These are phyloP conservation scores for Brachyopa scutellaris DNA, from an alignment of 2,888 invertebrate genomes.

Conservation along the genomic window DNA sequence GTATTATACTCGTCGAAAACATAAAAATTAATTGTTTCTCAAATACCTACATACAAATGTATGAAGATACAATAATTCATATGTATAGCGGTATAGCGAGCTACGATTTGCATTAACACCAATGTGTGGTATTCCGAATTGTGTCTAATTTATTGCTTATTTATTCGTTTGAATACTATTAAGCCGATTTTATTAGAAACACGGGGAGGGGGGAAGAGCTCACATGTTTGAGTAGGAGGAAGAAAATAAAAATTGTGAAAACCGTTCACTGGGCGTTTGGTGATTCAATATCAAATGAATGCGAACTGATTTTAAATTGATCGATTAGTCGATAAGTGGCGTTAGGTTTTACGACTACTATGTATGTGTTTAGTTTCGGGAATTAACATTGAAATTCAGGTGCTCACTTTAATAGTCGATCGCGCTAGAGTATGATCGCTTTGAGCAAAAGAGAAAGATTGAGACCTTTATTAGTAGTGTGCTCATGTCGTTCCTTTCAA, in stretches of 20 bases:
- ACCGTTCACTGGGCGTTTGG: conserved; percentile 18
- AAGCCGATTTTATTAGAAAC: conserved; percentile 32
- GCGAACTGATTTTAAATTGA: conserved; percentile 61
- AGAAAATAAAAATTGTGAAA: conserved; percentile 12
- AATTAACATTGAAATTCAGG: background rate
- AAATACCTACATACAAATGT: background rate
- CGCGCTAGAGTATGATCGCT: conserved; percentile 3
- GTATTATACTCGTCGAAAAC: conserved; percentile 15
- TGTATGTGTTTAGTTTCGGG: conserved; percentile 3
- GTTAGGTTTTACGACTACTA: conserved; percentile 13
- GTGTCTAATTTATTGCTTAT: conserved; percentile 39
- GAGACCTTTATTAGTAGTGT: background rate
- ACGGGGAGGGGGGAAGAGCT: background rate
- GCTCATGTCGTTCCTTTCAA: background rate
- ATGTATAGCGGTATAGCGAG: background rate
- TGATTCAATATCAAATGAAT: conserved; percentile 31
- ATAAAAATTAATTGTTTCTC: conserved; percentile 36
- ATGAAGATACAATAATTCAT: background rate
- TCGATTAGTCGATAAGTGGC: conserved; percentile 35
- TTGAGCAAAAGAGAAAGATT: background rate
- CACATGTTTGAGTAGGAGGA: background rate
- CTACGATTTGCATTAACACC: conserved; percentile 42
- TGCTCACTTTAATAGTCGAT: conserved; percentile 1
- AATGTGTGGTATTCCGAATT: conserved; percentile 38
- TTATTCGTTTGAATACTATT: conserved; percentile 34